A percentile compares a stretch with the other conserved stretches of the same genome.
These are phyloP conservation scores for Neelides folsomi DNA, from an alignment of 2,888 invertebrate genomes.

Conservation along the genomic window DNA sequence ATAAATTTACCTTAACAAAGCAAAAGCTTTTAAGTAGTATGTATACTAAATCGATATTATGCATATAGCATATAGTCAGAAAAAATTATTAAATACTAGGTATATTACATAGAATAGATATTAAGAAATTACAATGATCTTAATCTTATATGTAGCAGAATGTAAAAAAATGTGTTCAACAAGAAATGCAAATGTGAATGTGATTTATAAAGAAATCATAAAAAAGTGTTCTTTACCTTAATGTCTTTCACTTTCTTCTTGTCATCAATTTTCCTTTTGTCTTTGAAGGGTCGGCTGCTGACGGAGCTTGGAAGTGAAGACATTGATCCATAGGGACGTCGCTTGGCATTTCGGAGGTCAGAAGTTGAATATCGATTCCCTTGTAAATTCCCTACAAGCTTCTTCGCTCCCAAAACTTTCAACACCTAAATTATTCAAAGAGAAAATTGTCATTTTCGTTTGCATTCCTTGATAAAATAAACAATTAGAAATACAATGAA, in stretches of 20 bases:
- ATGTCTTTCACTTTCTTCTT: slow-evolving; percentile 59
- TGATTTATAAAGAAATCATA: no score
- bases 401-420: slow-evolving; percentile 49
- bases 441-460: no score
- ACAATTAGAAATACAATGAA: no score
- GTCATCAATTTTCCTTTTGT: slow-evolving; percentile 53
- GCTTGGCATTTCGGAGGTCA: slow-evolving; percentile 44
- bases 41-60: no score
- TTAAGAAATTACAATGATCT: no score
- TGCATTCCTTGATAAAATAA: no score
- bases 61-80: no score
- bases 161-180: no score
- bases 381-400: slow-evolving; percentile 36
- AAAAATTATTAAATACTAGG: no score
- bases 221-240: slow-evolving; percentile 42
- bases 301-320: slow-evolving; percentile 71
- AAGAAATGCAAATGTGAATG: neutral
- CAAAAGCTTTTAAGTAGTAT: neutral
- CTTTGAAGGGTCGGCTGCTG: slow-evolving; percentile 60
- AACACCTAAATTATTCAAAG: slow-evolving; percentile 40
- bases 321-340: slow-evolving; percentile 61
- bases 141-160: no score
- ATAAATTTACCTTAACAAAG: neutral
- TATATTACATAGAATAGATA: no score
- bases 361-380: slow-evolving; percentile 41